These are phyloP conservation scores for Halocaridina rubra DNA, from an alignment of 2,888 invertebrate species.

Conservation along the genomic window DNA sequence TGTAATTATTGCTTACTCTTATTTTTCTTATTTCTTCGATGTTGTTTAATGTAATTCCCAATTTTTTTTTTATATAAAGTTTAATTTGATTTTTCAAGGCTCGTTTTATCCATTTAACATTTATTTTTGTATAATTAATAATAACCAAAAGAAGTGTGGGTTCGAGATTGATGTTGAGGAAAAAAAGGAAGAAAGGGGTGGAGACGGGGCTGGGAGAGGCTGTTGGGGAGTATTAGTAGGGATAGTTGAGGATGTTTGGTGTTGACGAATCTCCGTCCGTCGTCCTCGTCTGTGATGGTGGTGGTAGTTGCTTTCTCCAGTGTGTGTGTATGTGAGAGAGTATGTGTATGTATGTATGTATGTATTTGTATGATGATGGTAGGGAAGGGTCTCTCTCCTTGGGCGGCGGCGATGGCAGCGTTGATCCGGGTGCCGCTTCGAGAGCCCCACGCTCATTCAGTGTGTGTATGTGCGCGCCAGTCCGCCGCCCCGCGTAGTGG, in stretches of 20 bases:
- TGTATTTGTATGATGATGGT: not conserved
- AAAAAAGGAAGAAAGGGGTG: not conserved
- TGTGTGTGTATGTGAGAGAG: too few relatives aligned
- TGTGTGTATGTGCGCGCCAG: slow-evolving; percentile 48
- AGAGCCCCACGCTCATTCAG: slow-evolving; percentile 59
- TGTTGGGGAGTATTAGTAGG: not conserved
- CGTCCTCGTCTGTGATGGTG: too few relatives aligned
- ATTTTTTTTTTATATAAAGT: too few relatives aligned
- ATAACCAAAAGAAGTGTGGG: not conserved
- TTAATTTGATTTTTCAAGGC: too few relatives aligned
- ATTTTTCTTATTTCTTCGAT: too few relatives aligned
- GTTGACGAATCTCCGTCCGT: too few relatives aligned
- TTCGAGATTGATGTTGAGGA: not conserved
- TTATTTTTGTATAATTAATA: too few relatives aligned
- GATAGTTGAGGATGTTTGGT: not conserved
- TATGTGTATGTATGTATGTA: too few relatives aligned
- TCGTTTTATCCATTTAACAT: too few relatives aligned
- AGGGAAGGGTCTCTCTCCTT: not conserved
- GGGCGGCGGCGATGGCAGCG: slow-evolving; percentile 27
- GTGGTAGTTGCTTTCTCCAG: too few relatives aligned
- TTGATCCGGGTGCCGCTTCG: slow-evolving; percentile 5
- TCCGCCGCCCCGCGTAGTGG: slow-evolving; percentile 52
- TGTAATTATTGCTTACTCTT: too few relatives aligned
- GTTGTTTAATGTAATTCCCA: too few relatives aligned
- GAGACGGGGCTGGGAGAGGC: not conserved